Base-by-base conservation (phyloP, 2,797 vertebrate genomes). In the Acestrorhynchus altus region DNA sequence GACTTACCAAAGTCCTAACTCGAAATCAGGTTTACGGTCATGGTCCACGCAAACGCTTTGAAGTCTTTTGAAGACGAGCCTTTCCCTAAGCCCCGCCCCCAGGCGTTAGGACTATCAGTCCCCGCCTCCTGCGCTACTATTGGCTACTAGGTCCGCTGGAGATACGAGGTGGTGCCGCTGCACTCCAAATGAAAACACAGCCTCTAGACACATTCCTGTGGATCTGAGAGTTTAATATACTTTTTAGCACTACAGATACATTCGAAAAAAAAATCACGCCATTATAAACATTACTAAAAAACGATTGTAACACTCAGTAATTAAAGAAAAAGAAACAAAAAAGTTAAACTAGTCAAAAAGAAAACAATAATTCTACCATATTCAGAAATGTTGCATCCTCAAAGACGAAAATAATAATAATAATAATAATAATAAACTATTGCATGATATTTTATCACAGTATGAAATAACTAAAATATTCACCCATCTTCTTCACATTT, bases 211-310 rank as follows among this genome's bases (percentile, higher is more conserved):
- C 3, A 20, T 24, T 60, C 18, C 35, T 31, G 39, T 75, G 64
- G 67, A 52, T 44, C 54, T 74, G 85, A 80, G 64, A 77, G 76
- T 91, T 91, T 92, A 89, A 85, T 89, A 85, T 54, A 8, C 86
- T 78, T 84, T 72, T 59, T 82, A 81, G 81, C 79, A 81, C 86
- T 86, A 86, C 81, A 87, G 89, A 89, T 81, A 89, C 72, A 64
- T 85, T 85, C 82, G 87, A 92, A 90, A n/a, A 57, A 76, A 72
- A 47, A 26, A 56, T 75, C 72, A 68, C 47, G 40, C 13, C 12
- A 35, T 64, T 68, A 73, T 63, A 77, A 64, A 77, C 69, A 57
- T 57, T 68, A 47, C 76, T 67, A 60, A 31, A 60, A 84, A 52
- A 66, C 47, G 61, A 77, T 83, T 72, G 70, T 40, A 83, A 85